A percentile compares a stretch with the other conserved stretches of the same genome.
phyloP scores from a whole-genome alignment of 2,888 invertebrate species.

The Fabriciana adippe region DNA sequence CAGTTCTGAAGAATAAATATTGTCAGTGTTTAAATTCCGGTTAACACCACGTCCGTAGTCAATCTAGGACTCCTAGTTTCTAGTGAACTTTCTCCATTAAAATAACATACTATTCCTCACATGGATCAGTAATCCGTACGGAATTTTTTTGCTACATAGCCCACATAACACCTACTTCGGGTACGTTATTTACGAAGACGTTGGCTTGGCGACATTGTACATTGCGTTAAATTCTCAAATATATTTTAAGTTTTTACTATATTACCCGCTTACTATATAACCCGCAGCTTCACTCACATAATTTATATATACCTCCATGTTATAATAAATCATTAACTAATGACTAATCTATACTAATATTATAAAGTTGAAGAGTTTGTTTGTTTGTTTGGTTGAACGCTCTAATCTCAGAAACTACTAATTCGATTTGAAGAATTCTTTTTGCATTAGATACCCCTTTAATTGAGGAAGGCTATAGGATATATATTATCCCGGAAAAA shows the following conservation, averaged over 20 bases:
- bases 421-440: too few species aligned
- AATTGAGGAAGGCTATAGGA: too few species aligned
- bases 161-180: conserved; percentile 16
- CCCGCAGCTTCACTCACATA: background rate
- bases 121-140: conserved; percentile 18
- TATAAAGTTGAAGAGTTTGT: too few species aligned
- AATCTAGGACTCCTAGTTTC: conserved; percentile 55
- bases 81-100: conserved; percentile 56
- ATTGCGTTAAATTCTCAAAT: background rate
- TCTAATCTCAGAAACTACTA: too few species aligned
- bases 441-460: too few species aligned
- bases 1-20: conserved; percentile 3
- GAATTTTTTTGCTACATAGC: conserved; percentile 30
- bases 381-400: too few species aligned
- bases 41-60: conserved; percentile 40
- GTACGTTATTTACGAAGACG: background rate
- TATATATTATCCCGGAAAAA: too few species aligned
- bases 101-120: conserved; percentile 35
- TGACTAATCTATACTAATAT: too few species aligned
- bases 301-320: background rate
- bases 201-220: background rate
- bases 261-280: too few species aligned
- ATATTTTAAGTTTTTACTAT: background rate
- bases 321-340: too few species aligned
- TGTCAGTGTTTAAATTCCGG: conserved; percentile 8